These are phyloP conservation scores for Prionace glauca DNA, from an alignment of 2,797 vertebrate species.

Conservation along the genomic window DNA sequence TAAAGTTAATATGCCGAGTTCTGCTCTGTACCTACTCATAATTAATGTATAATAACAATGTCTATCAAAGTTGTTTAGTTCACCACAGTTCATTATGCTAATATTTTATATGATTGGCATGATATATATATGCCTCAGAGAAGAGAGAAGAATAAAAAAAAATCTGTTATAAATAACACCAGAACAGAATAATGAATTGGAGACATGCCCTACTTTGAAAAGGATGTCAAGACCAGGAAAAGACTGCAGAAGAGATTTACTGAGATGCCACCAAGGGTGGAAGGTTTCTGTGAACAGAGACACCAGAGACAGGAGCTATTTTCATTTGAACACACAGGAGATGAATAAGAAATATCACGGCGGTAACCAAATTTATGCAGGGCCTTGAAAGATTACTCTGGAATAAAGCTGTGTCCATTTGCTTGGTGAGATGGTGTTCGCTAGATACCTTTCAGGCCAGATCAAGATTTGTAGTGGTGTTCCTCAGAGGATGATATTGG, in stretches of 20 bases:
- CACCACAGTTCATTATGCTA: neutral
- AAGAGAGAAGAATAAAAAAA: neutral
- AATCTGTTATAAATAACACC: neutral
- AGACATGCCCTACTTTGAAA: neutral
- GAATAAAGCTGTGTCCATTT: neutral
- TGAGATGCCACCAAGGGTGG: neutral
- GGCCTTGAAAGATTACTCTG: neutral
- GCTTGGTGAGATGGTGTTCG: neutral
- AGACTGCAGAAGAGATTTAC: neutral
- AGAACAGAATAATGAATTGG: neutral
- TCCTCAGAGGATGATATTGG: too few relatives aligned
- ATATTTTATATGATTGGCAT: neutral
- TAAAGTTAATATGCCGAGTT: neutral
- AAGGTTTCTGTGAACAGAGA: neutral
- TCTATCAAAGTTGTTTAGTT: neutral
- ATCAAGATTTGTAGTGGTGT: too few relatives aligned
- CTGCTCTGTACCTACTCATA: neutral
- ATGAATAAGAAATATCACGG: neutral
- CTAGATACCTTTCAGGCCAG: too few relatives aligned
- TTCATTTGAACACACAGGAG: neutral
- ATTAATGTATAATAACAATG: neutral
- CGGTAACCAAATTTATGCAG: neutral
- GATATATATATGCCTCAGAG: neutral
- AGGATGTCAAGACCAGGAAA: neutral
- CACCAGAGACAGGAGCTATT: neutral